Percentiles rank a stretch among this genome's conserved stretches.
Conservation (phyloP, 2,797 vertebrate genomes). For the Intellagama lesueurii region DNA sequence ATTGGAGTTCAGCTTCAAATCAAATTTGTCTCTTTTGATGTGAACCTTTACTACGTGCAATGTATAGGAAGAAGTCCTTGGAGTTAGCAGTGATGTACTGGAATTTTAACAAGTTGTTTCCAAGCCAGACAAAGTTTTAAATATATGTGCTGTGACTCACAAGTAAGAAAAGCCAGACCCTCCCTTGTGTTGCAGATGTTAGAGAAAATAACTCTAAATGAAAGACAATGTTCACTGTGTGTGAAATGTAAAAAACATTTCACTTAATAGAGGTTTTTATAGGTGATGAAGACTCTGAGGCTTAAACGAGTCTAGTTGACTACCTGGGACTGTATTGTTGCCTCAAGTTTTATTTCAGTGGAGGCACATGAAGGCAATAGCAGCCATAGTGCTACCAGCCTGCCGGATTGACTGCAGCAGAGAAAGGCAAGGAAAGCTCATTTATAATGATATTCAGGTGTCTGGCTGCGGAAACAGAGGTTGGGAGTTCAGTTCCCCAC, state of each 20-base stretch:
- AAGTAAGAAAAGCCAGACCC: not conserved
- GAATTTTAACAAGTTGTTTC: conserved; percentile 26
- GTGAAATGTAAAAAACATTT: conserved; percentile 3
- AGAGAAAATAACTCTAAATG: not conserved
- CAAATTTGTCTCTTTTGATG: not conserved
- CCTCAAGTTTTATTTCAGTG: not conserved
- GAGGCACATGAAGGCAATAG: not conserved
- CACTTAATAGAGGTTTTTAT: not conserved
- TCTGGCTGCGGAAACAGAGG: no score
- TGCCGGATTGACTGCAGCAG: not conserved
- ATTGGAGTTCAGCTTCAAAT: not conserved
- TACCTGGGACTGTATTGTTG: not conserved
- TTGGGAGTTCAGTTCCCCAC: no score
- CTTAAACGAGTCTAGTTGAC: not conserved
- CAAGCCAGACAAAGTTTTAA: conserved; percentile 5
- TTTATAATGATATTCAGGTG: no score
- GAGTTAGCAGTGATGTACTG: rapidly evolving
- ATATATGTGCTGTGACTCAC: conserved; percentile 24
- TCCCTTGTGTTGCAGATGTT: conserved; percentile 24
- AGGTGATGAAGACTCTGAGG: not conserved
- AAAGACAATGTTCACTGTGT: conserved; percentile 3
- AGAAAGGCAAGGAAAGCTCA: no score
- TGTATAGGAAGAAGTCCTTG: conserved; percentile 19
- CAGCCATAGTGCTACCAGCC: not conserved
- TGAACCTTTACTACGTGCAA: conserved; percentile 12